Evolutionary conservation across 2,113 vertebrate genomes (phyloP).

Genomic region (Lates calcarifer): DNA sequence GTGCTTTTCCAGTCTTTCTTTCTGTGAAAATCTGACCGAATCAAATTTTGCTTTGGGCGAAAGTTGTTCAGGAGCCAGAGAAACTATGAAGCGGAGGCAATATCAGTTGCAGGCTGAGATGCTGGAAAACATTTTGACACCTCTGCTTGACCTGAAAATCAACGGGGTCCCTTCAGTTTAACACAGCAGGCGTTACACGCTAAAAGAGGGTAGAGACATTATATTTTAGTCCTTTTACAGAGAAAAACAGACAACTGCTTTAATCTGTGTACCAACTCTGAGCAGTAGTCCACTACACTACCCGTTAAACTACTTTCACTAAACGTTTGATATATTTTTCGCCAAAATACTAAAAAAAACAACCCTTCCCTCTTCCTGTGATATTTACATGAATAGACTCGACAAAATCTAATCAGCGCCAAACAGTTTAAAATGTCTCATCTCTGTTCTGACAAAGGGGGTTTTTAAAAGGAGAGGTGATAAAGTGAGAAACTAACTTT

Average conservation of each 20-base stretch:
- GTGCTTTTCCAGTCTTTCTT: neutral
- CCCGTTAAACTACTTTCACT: no score
- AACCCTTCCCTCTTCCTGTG: no score
- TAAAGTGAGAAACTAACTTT: neutral
- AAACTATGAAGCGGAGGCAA: neutral
- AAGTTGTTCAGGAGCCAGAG: neutral
- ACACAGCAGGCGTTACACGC: neutral
- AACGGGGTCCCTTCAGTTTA: neutral
- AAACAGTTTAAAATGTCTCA: neutral
- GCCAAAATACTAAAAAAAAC: no score
- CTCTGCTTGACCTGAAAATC: constrained; percentile 32
- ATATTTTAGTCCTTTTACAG: neutral
- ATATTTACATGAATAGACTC: neutral
- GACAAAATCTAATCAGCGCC: neutral
- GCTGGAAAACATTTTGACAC: constrained; percentile 48
- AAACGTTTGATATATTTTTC: no score
- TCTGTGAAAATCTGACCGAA: neutral
- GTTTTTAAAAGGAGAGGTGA: neutral
- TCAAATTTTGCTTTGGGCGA: neutral
- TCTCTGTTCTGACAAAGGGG: neutral
- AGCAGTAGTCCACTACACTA: no score
- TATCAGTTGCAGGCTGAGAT: constrained; percentile 25
- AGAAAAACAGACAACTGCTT: no score
- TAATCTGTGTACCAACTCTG: no score
- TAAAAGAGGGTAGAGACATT: neutral